Percentiles rank a stretch among this genome's conserved stretches.
Conservation (phyloP, 2,797 vertebrate species). For the Enteromius treurensis region DNA sequence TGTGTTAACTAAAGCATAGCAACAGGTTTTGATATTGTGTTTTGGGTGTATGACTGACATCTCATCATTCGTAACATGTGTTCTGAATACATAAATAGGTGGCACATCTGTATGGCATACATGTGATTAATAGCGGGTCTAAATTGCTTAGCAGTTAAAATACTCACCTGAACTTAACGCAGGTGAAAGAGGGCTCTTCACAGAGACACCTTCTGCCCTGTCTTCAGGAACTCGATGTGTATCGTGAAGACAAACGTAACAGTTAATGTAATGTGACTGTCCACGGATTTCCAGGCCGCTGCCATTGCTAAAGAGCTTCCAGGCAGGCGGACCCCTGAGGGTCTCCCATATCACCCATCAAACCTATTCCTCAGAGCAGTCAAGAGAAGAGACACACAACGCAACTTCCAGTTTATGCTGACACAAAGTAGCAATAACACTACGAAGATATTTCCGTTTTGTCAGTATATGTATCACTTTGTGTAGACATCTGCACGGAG, state of each 20-base stretch:
- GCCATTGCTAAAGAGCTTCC: conserved; percentile 59
- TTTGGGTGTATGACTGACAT: not conserved
- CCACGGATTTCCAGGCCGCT: conserved; percentile 50
- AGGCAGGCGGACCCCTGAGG: conserved; percentile 57
- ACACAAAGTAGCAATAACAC: not conserved
- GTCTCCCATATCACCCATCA: conserved; percentile 33
- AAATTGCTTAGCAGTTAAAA: not conserved
- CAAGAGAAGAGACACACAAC: not conserved
- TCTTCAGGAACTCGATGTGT: not conserved
- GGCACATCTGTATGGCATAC: not conserved
- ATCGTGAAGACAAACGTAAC: not conserved
- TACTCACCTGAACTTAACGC: conserved; percentile 28
- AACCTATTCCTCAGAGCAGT: conserved; percentile 9
- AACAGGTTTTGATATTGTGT: no score
- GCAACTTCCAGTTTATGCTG: not conserved
- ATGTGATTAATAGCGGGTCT: not conserved
- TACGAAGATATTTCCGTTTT: conserved; percentile 11
- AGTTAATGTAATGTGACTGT: not conserved
- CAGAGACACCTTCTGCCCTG: not conserved
- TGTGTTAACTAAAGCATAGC: not conserved
- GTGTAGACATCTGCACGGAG: conserved; percentile 15
- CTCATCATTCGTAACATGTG: no score
- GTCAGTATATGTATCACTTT: conserved; percentile 46
- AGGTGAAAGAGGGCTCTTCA: not conserved
- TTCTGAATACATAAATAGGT: not conserved